Percentiles rank a stretch among this genome's conserved stretches.
Conservation (phyloP, 2,797 vertebrate genomes). For the Huso huso region DNA sequence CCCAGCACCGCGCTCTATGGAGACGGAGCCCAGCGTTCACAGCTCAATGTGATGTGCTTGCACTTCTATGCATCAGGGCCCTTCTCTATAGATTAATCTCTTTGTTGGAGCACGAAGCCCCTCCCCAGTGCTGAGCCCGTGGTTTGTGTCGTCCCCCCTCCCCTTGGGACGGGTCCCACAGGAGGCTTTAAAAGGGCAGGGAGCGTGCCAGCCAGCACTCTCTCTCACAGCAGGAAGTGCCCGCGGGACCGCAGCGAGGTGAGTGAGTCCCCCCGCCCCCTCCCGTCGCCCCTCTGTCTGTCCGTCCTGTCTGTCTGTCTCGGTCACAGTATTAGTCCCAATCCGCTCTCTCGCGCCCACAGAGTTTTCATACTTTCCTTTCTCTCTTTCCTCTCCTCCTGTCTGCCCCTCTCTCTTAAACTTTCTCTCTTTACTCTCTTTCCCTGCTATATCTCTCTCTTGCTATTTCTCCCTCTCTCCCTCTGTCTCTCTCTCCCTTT, state of each 20-base stretch:
- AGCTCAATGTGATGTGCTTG: slow-evolving; percentile 27
- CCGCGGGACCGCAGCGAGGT: too few species aligned
- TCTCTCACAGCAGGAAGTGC: slow-evolving; percentile 26
- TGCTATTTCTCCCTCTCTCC: too few species aligned
- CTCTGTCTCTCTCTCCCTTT: too few species aligned
- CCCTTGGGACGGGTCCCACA: slow-evolving; percentile 58
- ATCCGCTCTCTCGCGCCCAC: too few species aligned
- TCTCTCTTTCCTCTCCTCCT: slow-evolving; percentile 16
- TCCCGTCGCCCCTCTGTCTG: too few species aligned
- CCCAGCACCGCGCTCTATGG: too few species aligned
- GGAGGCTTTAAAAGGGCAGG: slow-evolving; percentile 77
- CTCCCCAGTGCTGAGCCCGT: slow-evolving; percentile 74
- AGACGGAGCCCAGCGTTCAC: too few species aligned
- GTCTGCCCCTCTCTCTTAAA: not conserved
- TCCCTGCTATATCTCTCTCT: too few species aligned
- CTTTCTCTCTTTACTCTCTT: not conserved
- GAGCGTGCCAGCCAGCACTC: slow-evolving; percentile 52
- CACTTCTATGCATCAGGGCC: slow-evolving; percentile 48
- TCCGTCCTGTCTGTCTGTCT: too few species aligned
- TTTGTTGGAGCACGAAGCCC: slow-evolving; percentile 48
- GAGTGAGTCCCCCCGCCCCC: too few species aligned
- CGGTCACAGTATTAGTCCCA: too few species aligned
- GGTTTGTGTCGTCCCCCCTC: slow-evolving; percentile 39
- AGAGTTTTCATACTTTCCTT: not conserved
- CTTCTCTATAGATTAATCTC: slow-evolving; percentile 49